A percentile compares a stretch with the other conserved stretches of the same genome.
These are phyloP conservation scores for Megalops cyprinoides DNA, from an alignment of 2,797 vertebrate species.

Conservation along the genomic window DNA sequence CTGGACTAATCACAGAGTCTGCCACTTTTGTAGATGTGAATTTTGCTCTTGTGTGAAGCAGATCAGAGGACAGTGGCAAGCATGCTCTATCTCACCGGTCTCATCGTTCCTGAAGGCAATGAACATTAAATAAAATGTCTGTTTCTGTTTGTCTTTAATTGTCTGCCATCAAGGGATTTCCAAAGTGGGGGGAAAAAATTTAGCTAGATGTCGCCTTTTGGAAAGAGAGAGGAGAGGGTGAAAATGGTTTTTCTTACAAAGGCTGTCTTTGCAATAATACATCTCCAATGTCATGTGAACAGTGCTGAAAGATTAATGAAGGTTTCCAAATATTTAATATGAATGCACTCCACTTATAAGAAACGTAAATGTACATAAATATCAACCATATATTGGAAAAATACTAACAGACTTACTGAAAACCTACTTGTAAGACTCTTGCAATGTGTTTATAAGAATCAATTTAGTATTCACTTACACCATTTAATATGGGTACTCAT, in stretches of 20 bases:
- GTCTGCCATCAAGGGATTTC: conserved; percentile 59
- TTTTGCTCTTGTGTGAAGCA: neutral
- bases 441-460: neutral
- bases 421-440: neutral
- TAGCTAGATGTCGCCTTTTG: too few relatives aligned
- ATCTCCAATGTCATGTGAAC: conserved; percentile 46
- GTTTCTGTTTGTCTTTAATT: conserved; percentile 1
- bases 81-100: neutral
- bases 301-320: conserved; percentile 51
- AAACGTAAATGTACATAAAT: too few relatives aligned
- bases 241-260: neutral
- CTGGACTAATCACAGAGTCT: conserved; percentile 54
- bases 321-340: too few relatives aligned
- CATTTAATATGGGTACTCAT: too few relatives aligned
- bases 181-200: conserved; percentile 42
- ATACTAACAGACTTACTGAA: too few relatives aligned
- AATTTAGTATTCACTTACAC: too few relatives aligned
- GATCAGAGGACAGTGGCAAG: neutral
- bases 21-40: conserved; percentile 57
- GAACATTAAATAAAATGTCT: neutral
- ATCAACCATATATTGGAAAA: too few relatives aligned
- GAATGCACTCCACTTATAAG: too few relatives aligned
- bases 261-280: conserved; percentile 42
- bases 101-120: neutral
- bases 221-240: neutral